Evolutionary conservation across 2,888 invertebrate genomes (phyloP), one percentile per base, ranked within the genome.

Genomic region (Morpho deidamia): DNA sequence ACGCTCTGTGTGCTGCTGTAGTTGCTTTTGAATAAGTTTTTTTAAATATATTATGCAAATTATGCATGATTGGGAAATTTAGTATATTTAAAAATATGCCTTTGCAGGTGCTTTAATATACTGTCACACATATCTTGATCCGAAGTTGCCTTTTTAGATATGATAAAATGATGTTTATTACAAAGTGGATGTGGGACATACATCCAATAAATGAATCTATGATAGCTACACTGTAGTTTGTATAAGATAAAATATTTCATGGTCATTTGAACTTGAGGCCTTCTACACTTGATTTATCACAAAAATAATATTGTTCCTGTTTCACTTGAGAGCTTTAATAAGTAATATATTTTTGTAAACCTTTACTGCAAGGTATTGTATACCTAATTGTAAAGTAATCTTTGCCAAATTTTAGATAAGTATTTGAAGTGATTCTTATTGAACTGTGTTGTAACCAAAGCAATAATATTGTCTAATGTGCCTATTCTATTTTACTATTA

Each of bases 101-200:
- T 83, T 78, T 68, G 70, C 74, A 83, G 90, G 90, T 90, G 90
- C 90, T 88, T 69, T 88, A 85, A 70, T 76, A 72, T 83, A 81
- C 78, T 74, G 74, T 83, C 73, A 80, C 78, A 81, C 84, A 88
- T 88, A 87, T 89, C 88, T 85, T 72, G 74, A 83, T 77, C 79
- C 81, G 82, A 85, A 80, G 88, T 87, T 90, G 90, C 90, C 90
- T 90, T 90, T 69, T 80, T 85, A 86, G 83, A 85, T 84, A 85
- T 81, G 81, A 83, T 85, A 81, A 76, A 82, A 81, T 84, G 78
- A 83, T 83, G 80, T 82, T 77, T 77, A n/a, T 73, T 73, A 72
- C 71, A 70, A 23, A 72, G 69, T 77, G 76, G 70, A 82, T 79
- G 76, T 85, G 76, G 79, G 81, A 81, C 80, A 78, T 76, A 78